phyloP scores from a whole-genome alignment of 1,140 invertebrate genomes.

The Potamilus streckersoni region DNA sequence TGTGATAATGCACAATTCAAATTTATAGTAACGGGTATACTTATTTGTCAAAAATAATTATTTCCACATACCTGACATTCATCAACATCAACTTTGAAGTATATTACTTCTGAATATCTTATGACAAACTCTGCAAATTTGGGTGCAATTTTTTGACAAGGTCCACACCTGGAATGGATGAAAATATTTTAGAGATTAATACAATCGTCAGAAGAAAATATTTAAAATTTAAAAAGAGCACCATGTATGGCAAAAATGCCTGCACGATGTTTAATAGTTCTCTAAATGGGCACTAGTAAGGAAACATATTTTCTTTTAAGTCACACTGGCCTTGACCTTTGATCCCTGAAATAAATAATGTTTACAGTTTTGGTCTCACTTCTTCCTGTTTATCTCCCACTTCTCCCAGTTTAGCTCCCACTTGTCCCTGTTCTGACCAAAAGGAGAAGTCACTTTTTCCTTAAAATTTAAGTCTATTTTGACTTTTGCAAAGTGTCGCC shows the following conservation, averaged over 20 bases:
- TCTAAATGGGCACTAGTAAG: too few relatives aligned
- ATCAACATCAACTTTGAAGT: slow-evolving; percentile 91
- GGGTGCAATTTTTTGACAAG: slow-evolving; percentile 92
- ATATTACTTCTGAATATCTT: slow-evolving; percentile 89
- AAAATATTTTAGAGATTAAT: slow-evolving; percentile 17
- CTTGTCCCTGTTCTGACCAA: too few relatives aligned
- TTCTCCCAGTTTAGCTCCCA: too few relatives aligned
- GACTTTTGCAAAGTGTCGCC: too few relatives aligned
- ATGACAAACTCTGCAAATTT: slow-evolving; percentile 86
- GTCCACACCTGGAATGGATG: slow-evolving; percentile 83
- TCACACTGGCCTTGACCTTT: too few relatives aligned
- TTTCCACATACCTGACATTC: slow-evolving; percentile 52
- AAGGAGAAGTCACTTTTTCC: too few relatives aligned
- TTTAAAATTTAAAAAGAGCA: neutral
- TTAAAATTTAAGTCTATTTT: too few relatives aligned
- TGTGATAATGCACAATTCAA: too few relatives aligned
- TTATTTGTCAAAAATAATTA: neutral
- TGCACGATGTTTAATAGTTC: neutral
- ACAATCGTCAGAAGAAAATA: neutral
- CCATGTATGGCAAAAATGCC: neutral
- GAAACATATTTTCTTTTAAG: too few relatives aligned
- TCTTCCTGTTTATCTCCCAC: too few relatives aligned
- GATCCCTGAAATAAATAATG: too few relatives aligned
- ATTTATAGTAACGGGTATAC: neutral
- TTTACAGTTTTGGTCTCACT: too few relatives aligned